phyloP scores from a whole-genome alignment of 2,113 vertebrate species.

The Spermophilus dauricus region DNA sequence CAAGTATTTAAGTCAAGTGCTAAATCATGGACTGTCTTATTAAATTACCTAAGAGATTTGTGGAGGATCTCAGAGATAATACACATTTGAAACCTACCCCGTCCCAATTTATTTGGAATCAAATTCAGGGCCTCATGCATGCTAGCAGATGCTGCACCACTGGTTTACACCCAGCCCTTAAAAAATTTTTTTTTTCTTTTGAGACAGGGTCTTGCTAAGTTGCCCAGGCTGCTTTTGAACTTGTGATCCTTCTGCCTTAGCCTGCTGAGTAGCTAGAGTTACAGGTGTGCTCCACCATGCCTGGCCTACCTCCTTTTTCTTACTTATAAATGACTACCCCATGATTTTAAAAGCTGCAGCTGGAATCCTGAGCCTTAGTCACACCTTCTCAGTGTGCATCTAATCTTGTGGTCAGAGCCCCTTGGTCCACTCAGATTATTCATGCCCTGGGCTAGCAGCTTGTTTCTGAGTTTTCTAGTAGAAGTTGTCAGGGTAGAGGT shows the following conservation, averaged over 20 bases:
- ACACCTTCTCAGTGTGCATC: neutral
- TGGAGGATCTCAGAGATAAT: neutral
- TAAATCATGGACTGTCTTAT: neutral
- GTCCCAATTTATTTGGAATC: neutral
- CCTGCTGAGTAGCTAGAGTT: neutral
- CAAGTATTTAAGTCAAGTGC: neutral
- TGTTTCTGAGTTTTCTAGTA: neutral
- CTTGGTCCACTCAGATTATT: neutral
- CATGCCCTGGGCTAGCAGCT: neutral
- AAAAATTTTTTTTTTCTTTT: too few species aligned
- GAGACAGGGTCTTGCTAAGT: neutral
- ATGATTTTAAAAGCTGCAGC: neutral
- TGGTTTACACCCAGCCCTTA: neutral
- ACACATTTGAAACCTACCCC: neutral
- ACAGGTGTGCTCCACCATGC: neutral
- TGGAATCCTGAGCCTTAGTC: neutral
- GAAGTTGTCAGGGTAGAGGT: neutral
- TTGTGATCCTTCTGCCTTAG: neutral
- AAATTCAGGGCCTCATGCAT: neutral
- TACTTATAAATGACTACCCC: neutral
- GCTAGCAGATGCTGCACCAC: neutral
- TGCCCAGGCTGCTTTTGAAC: neutral
- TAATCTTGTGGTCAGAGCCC: neutral
- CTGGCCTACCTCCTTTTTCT: neutral
- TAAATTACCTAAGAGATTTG: neutral